Evolutionary conservation across 2,888 invertebrate genomes (phyloP), one percentile per base, ranked within the genome.

Genomic region (Rhyacophila evoluta): DNA sequence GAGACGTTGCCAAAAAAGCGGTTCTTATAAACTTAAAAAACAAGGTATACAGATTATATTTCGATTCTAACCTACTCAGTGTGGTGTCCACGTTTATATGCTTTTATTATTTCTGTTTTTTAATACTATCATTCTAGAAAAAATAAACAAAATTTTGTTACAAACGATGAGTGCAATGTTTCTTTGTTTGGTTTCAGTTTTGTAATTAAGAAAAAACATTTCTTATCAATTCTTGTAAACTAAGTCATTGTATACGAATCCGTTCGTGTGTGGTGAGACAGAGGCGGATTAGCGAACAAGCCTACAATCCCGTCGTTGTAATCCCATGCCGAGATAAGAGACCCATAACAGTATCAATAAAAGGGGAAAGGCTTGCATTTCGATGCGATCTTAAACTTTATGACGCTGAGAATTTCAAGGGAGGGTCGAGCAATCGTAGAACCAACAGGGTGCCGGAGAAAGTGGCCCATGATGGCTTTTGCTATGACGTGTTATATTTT

Each of bases 321-420:
- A 74, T 74, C 73, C 73, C 41, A 74, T n/a, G 37, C 29, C 37
- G 25, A 37, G 67, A 72, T 76, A 79, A 76, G 67, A 71, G 72
- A 12, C 69, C 76, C 69, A 79, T 79, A 79, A 79, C 79, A 41
- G 73, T 79, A 79, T 79, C 79, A 79, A 79, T 79, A 79, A 79
- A 78, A 76, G 79, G 41, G 75, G 67, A 79, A 72, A 72, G 15
- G 55, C 55, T 55, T 77, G 77, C 77, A 77, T 41, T 77, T 77
- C 72, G 77, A 77, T 77, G 77, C 71, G 19, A 77, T 55, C 72
- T 77, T 77, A 72, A 70, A 77, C 19, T 77, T 77, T 77, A 77
- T 77, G 72, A 38, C 33, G 77, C 72, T 72, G 55, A 55, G 55
- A 75, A 75, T 75, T 75, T 37, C 70, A 69, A 29, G 71, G 70